These are phyloP conservation scores for Dicycla oo DNA, from an alignment of 2,888 invertebrate species.

Conservation along the genomic window DNA sequence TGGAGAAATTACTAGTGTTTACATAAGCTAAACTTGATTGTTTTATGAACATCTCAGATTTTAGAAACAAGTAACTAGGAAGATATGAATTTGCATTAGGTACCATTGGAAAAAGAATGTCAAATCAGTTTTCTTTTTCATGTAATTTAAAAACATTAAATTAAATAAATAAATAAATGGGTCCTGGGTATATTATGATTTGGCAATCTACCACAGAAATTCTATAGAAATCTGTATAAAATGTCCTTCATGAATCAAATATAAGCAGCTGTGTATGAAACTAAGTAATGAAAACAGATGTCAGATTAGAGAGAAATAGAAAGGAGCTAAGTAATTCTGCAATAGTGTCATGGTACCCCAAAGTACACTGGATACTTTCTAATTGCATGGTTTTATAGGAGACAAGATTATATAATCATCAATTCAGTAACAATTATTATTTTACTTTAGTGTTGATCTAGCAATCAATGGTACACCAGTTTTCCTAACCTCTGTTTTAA, in stretches of 20 bases:
- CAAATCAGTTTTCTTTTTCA: neutral
- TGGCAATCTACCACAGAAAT: neutral
- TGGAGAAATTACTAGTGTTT: conserved; percentile 58
- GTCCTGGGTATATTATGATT: neutral
- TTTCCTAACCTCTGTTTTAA: conserved; percentile 64
- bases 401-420: conserved; percentile 42
- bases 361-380: conserved; percentile 52
- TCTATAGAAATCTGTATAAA: neutral
- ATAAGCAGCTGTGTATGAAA: neutral
- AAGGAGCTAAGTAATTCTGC: conserved; percentile 40
- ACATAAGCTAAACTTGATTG: conserved; percentile 42
- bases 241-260: neutral
- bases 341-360: conserved; percentile 28
- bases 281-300: conserved; percentile 33
- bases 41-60: conserved; percentile 2
- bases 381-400: conserved; percentile 20
- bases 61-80: neutral
- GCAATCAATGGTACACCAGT: conserved; percentile 30
- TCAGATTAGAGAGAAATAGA: conserved; percentile 42
- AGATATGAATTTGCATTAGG: neutral
- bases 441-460: conserved; percentile 17
- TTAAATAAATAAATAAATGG: neutral
- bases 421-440: conserved; percentile 4
- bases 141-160: too few relatives aligned
- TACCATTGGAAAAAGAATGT: neutral